Evolutionary conservation across 2,113 vertebrate species (phyloP), one percentile per base, ranked within the genome.

Genomic region (Gnathonemus echidnorhynchus): DNA sequence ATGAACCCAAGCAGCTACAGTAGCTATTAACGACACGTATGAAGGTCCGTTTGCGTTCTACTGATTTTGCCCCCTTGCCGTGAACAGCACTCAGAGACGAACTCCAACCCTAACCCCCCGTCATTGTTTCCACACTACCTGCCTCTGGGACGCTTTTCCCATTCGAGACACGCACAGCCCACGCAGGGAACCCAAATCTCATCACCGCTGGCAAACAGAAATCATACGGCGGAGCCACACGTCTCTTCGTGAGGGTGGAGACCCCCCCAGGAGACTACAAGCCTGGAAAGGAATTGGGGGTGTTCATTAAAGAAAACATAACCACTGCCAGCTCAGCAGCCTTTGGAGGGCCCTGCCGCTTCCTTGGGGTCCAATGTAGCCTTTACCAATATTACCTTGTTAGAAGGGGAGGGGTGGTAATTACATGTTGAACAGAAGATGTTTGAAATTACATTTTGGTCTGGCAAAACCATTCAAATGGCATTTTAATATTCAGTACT

Each of bases 1-100:
- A 92, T 92, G 91, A 92, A 88, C 42, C 70, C 35, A 13, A 70
- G 90, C 92, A 92, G 90, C 91, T 92, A 91, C 77, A 56, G 53
- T 83, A 48, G 24, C 58, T 58, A 49, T 91, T 92, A 89, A 90
- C 88, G 19, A 80, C 46, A 89, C 35, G 35, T 39, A 48, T 84
- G 39, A 48, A 9, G 48, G 19, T 48, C 8, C 3, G 0, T 85
- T 85, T 24, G 4, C 15, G 24, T 48, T 7, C 19, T 19, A 45
- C 83, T 3, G 42, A 48, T 85, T 85, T 24, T 21, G 19, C 42
- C 39, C 45, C 17, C 24, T n/a, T 48, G 45, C 39, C 19, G 21
- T 48, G 8, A 70, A 85, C 45, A 48, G 24, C 35, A 6, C 45
- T 46, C 45, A 39, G 35, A 77, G 74, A 35, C 5, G 1, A 11